phyloP scores from a whole-genome alignment of 2,113 vertebrate genomes.

The Cephalopholis sonnerati region DNA sequence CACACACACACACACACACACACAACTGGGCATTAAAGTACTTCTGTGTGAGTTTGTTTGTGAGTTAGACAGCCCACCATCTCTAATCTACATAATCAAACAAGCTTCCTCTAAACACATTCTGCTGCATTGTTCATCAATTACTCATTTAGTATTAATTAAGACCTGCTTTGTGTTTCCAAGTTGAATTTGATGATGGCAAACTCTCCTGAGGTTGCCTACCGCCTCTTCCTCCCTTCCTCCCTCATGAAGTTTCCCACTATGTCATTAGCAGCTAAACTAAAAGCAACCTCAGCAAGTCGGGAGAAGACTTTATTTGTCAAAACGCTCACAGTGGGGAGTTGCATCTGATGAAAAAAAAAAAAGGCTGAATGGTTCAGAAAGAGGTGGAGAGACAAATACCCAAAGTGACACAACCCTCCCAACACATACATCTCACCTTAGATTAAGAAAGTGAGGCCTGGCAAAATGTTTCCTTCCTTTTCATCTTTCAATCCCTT shows the following conservation, averaged over 20 bases:
- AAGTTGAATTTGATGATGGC: slow-evolving; percentile 41
- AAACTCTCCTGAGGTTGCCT: slow-evolving; percentile 20
- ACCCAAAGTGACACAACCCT: not conserved
- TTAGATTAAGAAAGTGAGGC: not conserved
- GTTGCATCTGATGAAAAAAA: not conserved
- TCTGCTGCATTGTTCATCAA: slow-evolving; percentile 54
- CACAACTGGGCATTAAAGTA: slow-evolving; percentile 15
- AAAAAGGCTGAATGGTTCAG: not conserved
- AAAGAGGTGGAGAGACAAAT: not conserved
- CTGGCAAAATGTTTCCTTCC: not conserved
- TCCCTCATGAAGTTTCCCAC: slow-evolving; percentile 12
- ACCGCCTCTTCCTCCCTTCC: not conserved
- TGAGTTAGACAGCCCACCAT: slow-evolving; percentile 20
- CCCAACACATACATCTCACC: not conserved
- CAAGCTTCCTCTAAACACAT: slow-evolving; percentile 38
- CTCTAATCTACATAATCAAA: slow-evolving; percentile 51
- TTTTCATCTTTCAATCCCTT: not conserved
- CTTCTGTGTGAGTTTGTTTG: slow-evolving; percentile 37
- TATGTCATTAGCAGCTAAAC: slow-evolving; percentile 33
- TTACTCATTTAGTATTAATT: slow-evolving; percentile 64
- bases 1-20: slow-evolving; percentile 17
- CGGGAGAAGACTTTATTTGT: slow-evolving; percentile 3
- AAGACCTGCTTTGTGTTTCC: slow-evolving; percentile 43
- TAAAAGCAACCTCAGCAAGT: slow-evolving; percentile 39
- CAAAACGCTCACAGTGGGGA: not conserved